Evolutionary conservation across 2,888 invertebrate genomes (phyloP), one percentile per base, ranked within the genome.

Genomic region (Cotesia congregata): DNA sequence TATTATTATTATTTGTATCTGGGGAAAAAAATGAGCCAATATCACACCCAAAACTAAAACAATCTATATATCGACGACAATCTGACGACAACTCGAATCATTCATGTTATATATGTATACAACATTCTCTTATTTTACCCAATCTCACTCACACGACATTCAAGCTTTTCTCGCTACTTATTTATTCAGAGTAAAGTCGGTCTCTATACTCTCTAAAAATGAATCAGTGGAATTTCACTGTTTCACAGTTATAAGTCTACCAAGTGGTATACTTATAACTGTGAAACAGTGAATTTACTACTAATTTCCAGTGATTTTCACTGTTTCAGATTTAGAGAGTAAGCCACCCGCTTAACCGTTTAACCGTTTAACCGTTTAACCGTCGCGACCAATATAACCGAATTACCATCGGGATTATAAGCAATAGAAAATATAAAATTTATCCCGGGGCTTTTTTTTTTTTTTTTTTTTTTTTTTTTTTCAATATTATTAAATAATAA

Each of bases 101-200:
- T 30, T 30, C 30, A 30, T 30, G 30, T 30, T 50, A 12, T 50
- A 1, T 50, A 50, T 50, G 7, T 50, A 7, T 50, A 50, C 12
- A 50, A 6, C 50, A 4, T 50, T 50, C 0, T n/a, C 50, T 50
- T 4, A n/a, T 15, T n/a, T n/a, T 12, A 70, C 59, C 59, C 41
- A 12, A 41, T 40, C 40, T 17, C 17, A 68, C 17, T 67, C 15
- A 17, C 15, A 17, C 41, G 15, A 9, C 41, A 7, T 68, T 68
- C 68, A 68, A 15, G 17, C 40, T 40, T 40, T 68, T 12, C n/a
- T 6, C 6, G 17, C 12, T 50, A 20, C 17, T 69, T 20, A 69
- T 41, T 69, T 69, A 69, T 69, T 69, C 50, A 69, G 1, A 50
- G 40, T 20, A 50, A 9, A 15, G 12, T 17, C 17, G 41, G 50